Percentiles rank a stretch among this genome's conserved stretches.
Conservation (phyloP, 2,888 invertebrate species). For the Tethea ocularis region DNA sequence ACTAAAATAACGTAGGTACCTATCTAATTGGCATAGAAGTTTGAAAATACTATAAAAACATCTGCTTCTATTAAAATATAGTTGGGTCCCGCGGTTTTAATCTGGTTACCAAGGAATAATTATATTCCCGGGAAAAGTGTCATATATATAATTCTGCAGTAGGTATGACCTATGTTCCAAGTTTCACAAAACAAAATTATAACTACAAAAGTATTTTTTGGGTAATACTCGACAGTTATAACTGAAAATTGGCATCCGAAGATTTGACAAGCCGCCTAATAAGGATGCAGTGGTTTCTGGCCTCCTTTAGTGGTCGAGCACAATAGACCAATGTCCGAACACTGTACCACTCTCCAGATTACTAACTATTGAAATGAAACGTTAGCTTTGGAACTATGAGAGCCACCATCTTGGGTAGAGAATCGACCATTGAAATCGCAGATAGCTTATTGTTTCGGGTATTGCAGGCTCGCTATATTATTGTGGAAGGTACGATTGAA, state of each 20-base stretch:
- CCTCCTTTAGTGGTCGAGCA: conserved; percentile 16
- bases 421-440: neutral
- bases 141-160: no score
- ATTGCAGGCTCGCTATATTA: neutral
- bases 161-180: no score
- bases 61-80: no score
- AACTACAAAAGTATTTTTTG: neutral
- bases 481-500: neutral
- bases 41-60: neutral
- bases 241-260: neutral
- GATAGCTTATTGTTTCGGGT: conserved; percentile 7
- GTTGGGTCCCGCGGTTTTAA: no score
- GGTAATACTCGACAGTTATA: neutral
- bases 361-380: conserved; percentile 49
- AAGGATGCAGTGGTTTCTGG: conserved; percentile 24
- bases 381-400: conserved; percentile 12
- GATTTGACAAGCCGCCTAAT: conserved; percentile 18
- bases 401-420: conserved; percentile 9
- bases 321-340: conserved; percentile 37
- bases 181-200: no score
- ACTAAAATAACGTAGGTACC: neutral
- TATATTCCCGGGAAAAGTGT: no score
- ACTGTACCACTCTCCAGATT: conserved; percentile 52
- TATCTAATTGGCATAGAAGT: neutral
- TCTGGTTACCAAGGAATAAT: no score